Evolutionary conservation across 1,140 invertebrate species (phyloP).

Genomic region (Leguminivora glycinivorella): DNA sequence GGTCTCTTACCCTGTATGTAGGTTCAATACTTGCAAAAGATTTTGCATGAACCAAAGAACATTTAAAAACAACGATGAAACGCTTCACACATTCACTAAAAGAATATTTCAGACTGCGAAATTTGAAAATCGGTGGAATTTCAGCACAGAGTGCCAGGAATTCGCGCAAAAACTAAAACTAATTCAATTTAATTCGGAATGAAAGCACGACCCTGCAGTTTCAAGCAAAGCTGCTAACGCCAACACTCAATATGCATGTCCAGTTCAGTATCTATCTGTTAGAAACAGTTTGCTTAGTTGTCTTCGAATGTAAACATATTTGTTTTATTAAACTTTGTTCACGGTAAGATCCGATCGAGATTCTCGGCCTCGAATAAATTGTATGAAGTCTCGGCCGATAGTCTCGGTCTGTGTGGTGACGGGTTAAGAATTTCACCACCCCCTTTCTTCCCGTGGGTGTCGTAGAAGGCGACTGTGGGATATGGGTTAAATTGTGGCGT

Average conservation of each 20-base stretch:
- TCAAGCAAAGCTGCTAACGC: not conserved
- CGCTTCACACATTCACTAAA: not conserved
- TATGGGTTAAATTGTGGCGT: too few species aligned
- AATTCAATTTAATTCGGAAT: slow-evolving; percentile 26
- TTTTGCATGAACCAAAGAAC: not conserved
- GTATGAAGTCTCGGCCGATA: too few species aligned
- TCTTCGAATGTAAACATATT: not conserved
- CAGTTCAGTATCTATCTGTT: slow-evolving; percentile 13
- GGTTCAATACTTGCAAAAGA: not conserved
- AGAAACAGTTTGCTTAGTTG: not conserved
- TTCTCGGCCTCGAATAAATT: too few species aligned
- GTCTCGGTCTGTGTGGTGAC: too few species aligned
- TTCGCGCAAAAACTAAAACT: slow-evolving; percentile 26
- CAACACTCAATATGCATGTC: slow-evolving; percentile 10
- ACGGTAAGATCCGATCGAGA: too few species aligned
- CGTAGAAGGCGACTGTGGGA: too few species aligned
- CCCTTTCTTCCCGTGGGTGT: too few species aligned
- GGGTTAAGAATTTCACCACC: too few species aligned
- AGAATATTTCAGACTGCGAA: not conserved
- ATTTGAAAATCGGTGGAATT: slow-evolving; percentile 13
- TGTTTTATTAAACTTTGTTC: not conserved
- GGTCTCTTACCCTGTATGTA: too few species aligned
- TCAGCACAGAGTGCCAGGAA: slow-evolving; percentile 19
- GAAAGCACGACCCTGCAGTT: slow-evolving; percentile 17
- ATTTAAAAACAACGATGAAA: not conserved